Evolutionary conservation across 2,113 vertebrate genomes (phyloP).

Genomic region (Scomber japonicus): DNA sequence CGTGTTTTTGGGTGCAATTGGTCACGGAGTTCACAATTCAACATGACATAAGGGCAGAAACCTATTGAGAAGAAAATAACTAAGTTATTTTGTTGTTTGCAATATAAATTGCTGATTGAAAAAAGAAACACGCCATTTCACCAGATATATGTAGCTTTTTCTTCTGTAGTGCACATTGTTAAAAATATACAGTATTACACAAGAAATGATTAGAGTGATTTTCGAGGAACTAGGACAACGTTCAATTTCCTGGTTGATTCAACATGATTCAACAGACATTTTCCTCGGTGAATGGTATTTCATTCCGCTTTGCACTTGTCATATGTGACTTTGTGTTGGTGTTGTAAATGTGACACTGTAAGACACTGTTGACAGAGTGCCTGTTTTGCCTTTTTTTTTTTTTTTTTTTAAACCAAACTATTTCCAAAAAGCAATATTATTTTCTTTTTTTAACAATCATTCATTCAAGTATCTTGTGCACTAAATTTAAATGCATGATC

Average conservation of each 20-base stretch:
- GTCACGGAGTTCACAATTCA: background rate
- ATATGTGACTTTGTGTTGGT: background rate
- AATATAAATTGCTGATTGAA: background rate
- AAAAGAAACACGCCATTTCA: background rate
- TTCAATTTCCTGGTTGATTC: conserved; percentile 32
- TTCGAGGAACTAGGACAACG: conserved; percentile 32
- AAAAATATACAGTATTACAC: background rate
- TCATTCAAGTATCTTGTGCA: background rate
- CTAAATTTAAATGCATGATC: too few species aligned
- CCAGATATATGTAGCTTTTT: conserved; percentile 7
- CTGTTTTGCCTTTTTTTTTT: background rate
- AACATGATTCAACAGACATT: background rate
- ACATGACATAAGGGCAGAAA: background rate
- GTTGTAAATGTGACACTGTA: background rate
- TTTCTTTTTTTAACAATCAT: background rate
- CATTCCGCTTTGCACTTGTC: conserved; percentile 1
- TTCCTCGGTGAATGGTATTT: background rate
- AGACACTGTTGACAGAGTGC: background rate
- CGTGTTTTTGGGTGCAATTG: conserved; percentile 1
- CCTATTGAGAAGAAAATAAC: background rate
- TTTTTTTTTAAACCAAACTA: background rate
- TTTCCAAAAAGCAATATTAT: background rate
- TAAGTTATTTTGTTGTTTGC: background rate
- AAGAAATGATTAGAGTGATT: conserved; percentile 28
- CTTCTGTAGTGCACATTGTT: background rate